These are phyloP conservation scores for Steinernema khuongi DNA, from an alignment of 1,140 invertebrate genomes.

Conservation along the genomic window DNA sequence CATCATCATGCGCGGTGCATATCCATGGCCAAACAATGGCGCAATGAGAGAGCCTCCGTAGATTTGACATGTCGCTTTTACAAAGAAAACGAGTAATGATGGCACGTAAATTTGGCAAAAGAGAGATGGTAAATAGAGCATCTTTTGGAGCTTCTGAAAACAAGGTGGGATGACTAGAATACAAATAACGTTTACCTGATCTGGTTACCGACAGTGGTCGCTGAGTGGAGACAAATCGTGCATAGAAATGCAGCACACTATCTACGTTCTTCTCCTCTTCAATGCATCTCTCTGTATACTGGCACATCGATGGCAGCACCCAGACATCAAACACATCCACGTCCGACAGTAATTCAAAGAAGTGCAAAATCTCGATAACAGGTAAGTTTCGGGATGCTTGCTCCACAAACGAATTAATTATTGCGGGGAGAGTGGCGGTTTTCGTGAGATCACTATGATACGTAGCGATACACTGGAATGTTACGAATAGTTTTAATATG, in stretches of 20 bases:
- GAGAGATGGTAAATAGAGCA: constrained; percentile 10
- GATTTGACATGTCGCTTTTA: not conserved
- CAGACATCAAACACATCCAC: constrained; percentile 21
- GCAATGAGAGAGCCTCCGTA: not conserved
- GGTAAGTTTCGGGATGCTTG: not conserved
- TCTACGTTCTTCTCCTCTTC: not conserved
- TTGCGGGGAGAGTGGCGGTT: constrained; percentile 12
- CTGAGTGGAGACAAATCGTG: constrained; percentile 15
- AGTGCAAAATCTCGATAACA: not conserved
- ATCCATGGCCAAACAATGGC: constrained; percentile 26
- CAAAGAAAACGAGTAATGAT: not conserved
- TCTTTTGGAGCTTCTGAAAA: constrained; percentile 16
- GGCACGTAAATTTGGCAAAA: not conserved
- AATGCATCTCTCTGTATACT: constrained; percentile 6
- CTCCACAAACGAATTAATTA: not conserved
- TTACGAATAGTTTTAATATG: constrained; percentile 12
- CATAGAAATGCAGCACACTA: constrained; percentile 21
- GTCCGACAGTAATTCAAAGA: not conserved
- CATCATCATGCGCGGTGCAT: not conserved
- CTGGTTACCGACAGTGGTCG: constrained; percentile 12
- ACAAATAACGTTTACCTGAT: constrained; percentile 8
- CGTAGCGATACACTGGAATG: constrained; percentile 6
- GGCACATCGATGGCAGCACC: constrained; percentile 18
- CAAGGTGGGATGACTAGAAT: constrained; percentile 3
- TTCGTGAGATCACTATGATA: constrained; percentile 9